Evolutionary conservation across 1,140 invertebrate species (phyloP).

Genomic region (Anoplophora glabripennis): DNA sequence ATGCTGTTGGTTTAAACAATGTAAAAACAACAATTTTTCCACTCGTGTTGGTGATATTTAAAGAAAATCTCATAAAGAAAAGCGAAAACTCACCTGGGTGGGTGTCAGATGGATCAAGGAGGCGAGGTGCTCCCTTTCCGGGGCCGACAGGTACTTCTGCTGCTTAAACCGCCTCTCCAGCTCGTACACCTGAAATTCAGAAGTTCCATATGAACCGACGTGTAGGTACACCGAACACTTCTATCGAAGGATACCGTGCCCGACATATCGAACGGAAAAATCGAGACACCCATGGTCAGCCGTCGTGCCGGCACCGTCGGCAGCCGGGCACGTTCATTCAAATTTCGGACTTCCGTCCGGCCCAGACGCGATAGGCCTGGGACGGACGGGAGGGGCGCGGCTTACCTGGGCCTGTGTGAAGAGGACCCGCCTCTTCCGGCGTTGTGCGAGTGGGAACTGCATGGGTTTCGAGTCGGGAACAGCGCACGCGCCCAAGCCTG

Average conservation of each 20-base stretch:
- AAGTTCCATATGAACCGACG: no score
- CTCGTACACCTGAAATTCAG: conserved; percentile 81
- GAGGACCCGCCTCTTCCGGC: conserved; percentile 91
- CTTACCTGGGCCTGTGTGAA: conserved; percentile 95
- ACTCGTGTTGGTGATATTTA: no score
- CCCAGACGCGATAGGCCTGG: conserved; percentile 2
- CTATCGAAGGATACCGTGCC: no score
- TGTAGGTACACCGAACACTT: no score
- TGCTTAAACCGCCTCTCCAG: conserved; percentile 95
- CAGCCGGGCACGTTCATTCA: not conserved
- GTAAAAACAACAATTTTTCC: no score
- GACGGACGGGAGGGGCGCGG: conserved; percentile 21
- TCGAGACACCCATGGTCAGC: not conserved
- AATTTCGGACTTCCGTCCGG: not conserved
- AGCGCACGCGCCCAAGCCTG: conserved; percentile 70
- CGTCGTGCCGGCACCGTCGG: not conserved
- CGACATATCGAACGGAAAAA: not conserved
- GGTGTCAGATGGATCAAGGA: conserved; percentile 91
- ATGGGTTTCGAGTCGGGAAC: conserved; percentile 81
- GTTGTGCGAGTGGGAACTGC: conserved; percentile 86
- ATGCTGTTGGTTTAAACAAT: no score
- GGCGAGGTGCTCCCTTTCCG: conserved; percentile 93
- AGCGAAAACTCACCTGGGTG: conserved; percentile 76
- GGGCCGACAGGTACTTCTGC: conserved; percentile 93
- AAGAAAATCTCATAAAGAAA: not conserved